These are phyloP conservation scores for Troides helena DNA, from an alignment of 2,888 invertebrate genomes.

Conservation along the genomic window DNA sequence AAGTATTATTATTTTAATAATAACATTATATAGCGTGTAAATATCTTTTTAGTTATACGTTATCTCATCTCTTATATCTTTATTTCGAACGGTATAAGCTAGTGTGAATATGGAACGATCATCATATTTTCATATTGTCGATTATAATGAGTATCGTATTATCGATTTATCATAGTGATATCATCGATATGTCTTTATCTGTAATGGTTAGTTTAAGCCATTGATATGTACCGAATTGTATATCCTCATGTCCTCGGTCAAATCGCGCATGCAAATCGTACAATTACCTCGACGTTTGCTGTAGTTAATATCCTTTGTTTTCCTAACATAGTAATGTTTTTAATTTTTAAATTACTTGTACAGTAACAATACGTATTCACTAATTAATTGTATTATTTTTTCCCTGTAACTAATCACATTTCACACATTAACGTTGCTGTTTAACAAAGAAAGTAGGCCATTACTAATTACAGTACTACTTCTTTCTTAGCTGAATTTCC, in stretches of 20 bases:
- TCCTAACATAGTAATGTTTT: slow-evolving; percentile 10
- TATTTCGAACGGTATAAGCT: no score
- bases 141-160: not conserved
- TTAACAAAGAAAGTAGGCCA: not conserved
- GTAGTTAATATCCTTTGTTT: slow-evolving; percentile 8
- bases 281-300: slow-evolving; percentile 17
- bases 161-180: not conserved
- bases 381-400: slow-evolving; percentile 11
- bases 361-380: slow-evolving; percentile 6
- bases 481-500: not conserved
- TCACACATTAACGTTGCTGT: slow-evolving; percentile 3
- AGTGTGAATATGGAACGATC: no score
- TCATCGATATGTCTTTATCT: not conserved
- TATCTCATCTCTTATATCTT: no score
- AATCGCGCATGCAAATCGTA: slow-evolving; percentile 23
- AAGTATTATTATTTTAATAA: no score
- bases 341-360: not conserved
- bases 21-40: no score
- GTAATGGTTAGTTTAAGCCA: not conserved
- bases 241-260: slow-evolving; percentile 15
- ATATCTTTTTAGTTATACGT: no score
- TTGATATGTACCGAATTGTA: not conserved
- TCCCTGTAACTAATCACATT: slow-evolving; percentile 7
- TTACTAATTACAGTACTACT: not conserved
- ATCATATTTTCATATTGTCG: no score